phyloP scores from a whole-genome alignment of 2,797 vertebrate species.

The Leucoraja ocellata region DNA sequence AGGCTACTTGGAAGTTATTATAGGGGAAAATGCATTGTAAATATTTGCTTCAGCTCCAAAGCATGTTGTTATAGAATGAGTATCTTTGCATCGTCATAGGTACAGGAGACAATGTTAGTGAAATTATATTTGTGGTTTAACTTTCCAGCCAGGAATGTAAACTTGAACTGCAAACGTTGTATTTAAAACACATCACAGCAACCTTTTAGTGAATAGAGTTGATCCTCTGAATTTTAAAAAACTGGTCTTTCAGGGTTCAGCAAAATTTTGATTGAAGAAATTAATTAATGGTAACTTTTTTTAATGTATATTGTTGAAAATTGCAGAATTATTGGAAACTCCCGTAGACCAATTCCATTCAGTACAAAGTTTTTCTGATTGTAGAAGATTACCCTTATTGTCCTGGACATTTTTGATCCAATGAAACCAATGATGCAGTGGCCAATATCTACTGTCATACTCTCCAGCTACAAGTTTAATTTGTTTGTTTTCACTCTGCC shows the following conservation, averaged over 20 bases:
- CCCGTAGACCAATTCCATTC: neutral
- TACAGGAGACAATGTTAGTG: neutral
- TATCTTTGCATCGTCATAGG: neutral
- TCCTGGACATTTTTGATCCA: neutral
- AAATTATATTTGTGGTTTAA: neutral
- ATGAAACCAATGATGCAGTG: neutral
- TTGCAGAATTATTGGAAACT: neutral
- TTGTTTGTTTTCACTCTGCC: neutral
- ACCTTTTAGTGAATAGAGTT: neutral
- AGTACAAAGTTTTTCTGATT: neutral
- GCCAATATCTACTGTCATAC: neutral
- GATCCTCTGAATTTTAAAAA: neutral
- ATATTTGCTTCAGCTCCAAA: neutral
- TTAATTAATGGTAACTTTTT: neutral
- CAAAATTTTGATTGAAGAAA: neutral
- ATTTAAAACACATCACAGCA: neutral
- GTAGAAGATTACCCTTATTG: neutral
- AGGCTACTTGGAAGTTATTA: neutral
- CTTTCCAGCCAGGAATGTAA: neutral
- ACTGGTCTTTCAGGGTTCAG: neutral
- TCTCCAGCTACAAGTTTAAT: neutral
- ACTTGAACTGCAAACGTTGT: neutral
- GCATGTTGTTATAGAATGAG: neutral
- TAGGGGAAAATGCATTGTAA: neutral
- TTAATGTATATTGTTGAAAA: neutral